Percentiles rank a stretch among this genome's conserved stretches.
Conservation (phyloP, 2,797 vertebrate species). For the Sarcoramphus papa region DNA sequence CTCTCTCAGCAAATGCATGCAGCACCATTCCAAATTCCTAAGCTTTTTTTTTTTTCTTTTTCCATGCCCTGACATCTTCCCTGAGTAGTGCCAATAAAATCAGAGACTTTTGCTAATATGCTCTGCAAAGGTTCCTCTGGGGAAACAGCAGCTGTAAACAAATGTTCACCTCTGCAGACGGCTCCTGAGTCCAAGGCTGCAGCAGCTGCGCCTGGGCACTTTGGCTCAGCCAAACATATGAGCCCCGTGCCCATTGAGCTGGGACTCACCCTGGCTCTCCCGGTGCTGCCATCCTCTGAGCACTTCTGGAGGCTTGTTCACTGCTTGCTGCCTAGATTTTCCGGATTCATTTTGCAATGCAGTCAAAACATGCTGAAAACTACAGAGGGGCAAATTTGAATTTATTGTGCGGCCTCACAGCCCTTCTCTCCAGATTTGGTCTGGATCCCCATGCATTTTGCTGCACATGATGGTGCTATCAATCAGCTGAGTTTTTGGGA, state of each 20-base stretch:
- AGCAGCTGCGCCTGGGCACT: neutral
- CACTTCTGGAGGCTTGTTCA: fast-evolving
- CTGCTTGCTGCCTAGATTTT: neutral
- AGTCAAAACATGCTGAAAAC: neutral
- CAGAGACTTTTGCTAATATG: neutral
- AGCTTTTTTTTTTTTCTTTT: neutral
- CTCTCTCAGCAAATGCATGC: neutral
- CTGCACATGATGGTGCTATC: neutral
- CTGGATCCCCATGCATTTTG: fast-evolving
- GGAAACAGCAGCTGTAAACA: neutral
- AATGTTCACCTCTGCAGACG: neutral
- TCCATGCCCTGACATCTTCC: neutral
- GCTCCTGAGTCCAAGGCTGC: neutral
- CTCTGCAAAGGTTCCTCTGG: neutral
- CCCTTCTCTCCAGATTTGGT: neutral
- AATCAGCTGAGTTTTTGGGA: neutral
- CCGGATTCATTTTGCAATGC: neutral
- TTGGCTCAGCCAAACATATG: neutral
- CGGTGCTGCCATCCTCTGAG: neutral
- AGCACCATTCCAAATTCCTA: neutral
- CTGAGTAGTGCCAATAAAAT: neutral
- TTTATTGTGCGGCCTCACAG: neutral
- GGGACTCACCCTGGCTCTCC: neutral
- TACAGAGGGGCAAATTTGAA: too few relatives aligned
- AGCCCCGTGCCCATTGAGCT: neutral